Percentiles rank a stretch among this genome's conserved stretches.
Conservation (phyloP, 1,140 invertebrate species). For the Pogonognathellus flavescens region DNA sequence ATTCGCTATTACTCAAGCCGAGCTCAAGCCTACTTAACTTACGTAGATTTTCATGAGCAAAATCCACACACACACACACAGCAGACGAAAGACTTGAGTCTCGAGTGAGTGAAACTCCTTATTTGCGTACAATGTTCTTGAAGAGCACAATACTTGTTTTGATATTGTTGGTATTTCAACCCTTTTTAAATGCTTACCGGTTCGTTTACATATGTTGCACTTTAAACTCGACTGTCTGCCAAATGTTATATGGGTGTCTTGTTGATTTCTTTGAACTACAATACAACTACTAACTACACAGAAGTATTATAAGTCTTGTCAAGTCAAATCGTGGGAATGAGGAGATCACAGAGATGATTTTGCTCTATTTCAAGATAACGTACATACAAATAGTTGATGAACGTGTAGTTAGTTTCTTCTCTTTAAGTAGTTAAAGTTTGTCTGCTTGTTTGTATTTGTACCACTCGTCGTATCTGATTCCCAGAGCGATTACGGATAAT, state of each 20-base stretch:
- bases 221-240: constrained; percentile 1
- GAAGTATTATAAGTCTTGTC: background rate
- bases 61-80: background rate
- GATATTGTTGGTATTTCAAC: background rate
- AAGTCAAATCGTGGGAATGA: constrained; percentile 21
- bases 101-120: background rate
- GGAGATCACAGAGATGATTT: background rate
- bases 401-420: too few species aligned
- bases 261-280: too few species aligned
- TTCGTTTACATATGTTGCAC: constrained; percentile 17
- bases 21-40: background rate
- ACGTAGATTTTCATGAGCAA: background rate
- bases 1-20: too few species aligned
- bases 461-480: too few species aligned
- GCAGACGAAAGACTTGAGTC: background rate
- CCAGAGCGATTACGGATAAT: too few species aligned
- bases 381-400: background rate
- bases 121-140: background rate
- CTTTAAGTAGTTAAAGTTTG: too few species aligned
- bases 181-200: constrained; percentile 17
- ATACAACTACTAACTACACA: too few species aligned
- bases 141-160: constrained; percentile 16
- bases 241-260: too few species aligned
- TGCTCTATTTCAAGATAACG: background rate
- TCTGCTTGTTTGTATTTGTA: too few species aligned